A percentile compares a stretch with the other conserved stretches of the same genome.
Evolutionary conservation across 2,113 vertebrate genomes (phyloP).

Genomic region (Python bivittatus): DNA sequence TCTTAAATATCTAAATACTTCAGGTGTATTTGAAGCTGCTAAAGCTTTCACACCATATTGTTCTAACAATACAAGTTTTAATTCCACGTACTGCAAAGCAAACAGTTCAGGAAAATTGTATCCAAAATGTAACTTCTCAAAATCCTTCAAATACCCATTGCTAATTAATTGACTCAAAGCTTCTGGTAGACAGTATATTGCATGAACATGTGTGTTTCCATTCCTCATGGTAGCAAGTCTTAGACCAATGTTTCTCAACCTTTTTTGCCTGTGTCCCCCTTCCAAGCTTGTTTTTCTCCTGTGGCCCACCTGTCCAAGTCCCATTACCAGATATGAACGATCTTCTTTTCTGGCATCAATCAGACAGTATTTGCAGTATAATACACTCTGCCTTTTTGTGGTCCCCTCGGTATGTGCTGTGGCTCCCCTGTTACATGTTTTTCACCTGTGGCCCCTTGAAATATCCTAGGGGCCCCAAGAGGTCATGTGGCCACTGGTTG

Average conservation of each 20-base stretch:
- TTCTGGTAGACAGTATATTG: neutral
- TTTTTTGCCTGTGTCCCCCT: neutral
- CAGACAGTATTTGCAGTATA: neutral
- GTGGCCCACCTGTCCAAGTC: neutral
- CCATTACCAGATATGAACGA: neutral
- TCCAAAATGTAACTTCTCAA: neutral
- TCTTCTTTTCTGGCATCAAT: neutral
- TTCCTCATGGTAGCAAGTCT: neutral
- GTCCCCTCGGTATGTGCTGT: too few relatives aligned
- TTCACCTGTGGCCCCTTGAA: neutral
- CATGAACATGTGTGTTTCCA: neutral
- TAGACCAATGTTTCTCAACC: neutral
- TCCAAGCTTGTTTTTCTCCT: neutral
- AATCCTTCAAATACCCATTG: neutral
- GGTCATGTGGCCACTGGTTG: neutral
- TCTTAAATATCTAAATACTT: neutral
- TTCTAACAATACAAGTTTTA: neutral
- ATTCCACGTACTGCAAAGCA: neutral
- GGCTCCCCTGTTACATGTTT: neutral
- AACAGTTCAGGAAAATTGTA: neutral
- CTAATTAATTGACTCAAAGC: neutral
- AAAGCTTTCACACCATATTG: neutral
- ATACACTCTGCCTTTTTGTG: neutral
- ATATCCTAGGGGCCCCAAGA: neutral
- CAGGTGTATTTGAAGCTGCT: neutral